phyloP scores from a whole-genome alignment of 1,140 invertebrate genomes.

The Euborellia annulipes region DNA sequence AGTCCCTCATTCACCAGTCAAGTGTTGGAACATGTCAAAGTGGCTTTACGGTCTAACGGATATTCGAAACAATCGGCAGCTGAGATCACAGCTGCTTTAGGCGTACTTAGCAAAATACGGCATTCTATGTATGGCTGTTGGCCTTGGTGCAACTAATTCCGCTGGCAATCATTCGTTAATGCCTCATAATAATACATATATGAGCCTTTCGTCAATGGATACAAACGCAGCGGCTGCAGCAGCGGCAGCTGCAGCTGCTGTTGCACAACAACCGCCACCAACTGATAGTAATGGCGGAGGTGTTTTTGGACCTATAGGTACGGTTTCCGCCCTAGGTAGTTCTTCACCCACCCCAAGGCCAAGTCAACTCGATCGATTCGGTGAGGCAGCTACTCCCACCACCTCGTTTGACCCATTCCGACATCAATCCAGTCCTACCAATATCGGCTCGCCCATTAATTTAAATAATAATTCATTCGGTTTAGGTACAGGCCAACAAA shows the following conservation, averaged over 20 bases:
- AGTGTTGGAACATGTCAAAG: conserved; percentile 68
- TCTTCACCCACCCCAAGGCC: conserved; percentile 10
- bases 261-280: conserved; percentile 14
- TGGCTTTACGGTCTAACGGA: conserved; percentile 65
- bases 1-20: conserved; percentile 58
- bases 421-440: conserved; percentile 47
- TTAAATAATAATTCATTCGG: conserved; percentile 61
- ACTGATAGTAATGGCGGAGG: conserved; percentile 33
- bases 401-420: conserved; percentile 48
- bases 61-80: conserved; percentile 74
- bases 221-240: too few relatives aligned
- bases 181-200: conserved; percentile 34
- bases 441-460: conserved; percentile 48
- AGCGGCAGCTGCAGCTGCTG: too few relatives aligned
- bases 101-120: conserved; percentile 85
- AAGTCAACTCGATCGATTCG: conserved; percentile 42
- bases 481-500: conserved; percentile 48
- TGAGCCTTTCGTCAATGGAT: conserved; percentile 41
- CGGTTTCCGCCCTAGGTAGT: conserved; percentile 37
- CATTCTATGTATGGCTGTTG: conserved; percentile 77
- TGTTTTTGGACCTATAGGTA: conserved; percentile 65
- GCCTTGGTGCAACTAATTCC: too few relatives aligned
- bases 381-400: conserved; percentile 30
- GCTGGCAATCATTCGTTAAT: conserved; percentile 34
- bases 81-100: conserved; percentile 82